These are phyloP conservation scores for Fragum sueziense DNA, from an alignment of 2,888 invertebrate species.

Conservation along the genomic window DNA sequence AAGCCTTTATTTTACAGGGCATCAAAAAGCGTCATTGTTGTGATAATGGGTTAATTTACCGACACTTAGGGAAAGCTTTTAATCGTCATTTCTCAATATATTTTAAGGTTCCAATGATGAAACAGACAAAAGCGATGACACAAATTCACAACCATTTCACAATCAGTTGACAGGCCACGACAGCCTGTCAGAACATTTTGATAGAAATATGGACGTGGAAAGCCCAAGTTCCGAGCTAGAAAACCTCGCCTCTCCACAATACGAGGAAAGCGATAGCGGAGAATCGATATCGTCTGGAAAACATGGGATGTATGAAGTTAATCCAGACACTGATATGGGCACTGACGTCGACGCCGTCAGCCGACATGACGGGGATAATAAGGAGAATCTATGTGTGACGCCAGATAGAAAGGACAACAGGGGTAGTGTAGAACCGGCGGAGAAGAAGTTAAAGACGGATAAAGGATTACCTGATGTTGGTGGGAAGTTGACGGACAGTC, in stretches of 20 bases:
- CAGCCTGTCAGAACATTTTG: background rate
- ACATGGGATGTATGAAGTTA: conserved; percentile 47
- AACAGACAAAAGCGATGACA: conserved; percentile 19
- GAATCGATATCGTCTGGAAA: conserved; percentile 49
- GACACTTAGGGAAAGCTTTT: too few species aligned
- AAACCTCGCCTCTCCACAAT: conserved; percentile 18
- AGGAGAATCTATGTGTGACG: conserved; percentile 19
- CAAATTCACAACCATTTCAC: background rate
- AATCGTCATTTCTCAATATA: background rate
- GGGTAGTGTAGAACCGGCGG: conserved; percentile 32
- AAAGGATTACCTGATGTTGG: conserved; percentile 52
- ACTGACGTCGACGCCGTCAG: background rate
- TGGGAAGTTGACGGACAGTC: conserved; percentile 52
- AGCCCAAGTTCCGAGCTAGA: conserved; percentile 57
- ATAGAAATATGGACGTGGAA: conserved; percentile 47
- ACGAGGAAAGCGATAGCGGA: conserved; percentile 37
- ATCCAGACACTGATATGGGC: conserved; percentile 5
- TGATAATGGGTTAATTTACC: too few species aligned
- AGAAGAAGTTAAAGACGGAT: conserved; percentile 43
- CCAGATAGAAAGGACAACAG: background rate
- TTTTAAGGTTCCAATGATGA: conserved; percentile 43
- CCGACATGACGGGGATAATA: conserved; percentile 1
- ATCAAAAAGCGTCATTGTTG: too few species aligned
- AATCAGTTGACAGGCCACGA: conserved; percentile 1
- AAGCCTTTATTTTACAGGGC: too few species aligned